phyloP scores from a whole-genome alignment of 1,140 invertebrate species.

The Acromyrmex heyeri region DNA sequence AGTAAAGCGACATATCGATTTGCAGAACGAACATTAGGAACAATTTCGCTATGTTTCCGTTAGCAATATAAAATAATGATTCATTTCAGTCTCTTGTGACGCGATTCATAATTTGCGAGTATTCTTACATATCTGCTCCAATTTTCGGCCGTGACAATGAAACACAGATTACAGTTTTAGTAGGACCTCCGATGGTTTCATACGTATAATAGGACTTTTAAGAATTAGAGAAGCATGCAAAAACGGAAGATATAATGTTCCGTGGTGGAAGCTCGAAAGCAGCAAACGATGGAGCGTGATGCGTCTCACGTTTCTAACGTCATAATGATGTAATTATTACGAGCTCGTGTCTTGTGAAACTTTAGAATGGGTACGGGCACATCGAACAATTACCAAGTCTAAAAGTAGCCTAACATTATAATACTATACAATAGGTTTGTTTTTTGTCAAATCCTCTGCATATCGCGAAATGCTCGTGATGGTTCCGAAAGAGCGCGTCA shows the following conservation, averaged over 20 bases:
- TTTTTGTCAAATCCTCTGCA: slow-evolving; percentile 58
- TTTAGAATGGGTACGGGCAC: slow-evolving; percentile 63
- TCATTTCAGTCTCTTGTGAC: slow-evolving; percentile 52
- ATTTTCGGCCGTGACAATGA: not conserved
- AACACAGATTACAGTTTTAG: not conserved
- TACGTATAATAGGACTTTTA: not conserved
- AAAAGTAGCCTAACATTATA: slow-evolving; percentile 59
- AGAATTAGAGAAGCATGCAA: slow-evolving; percentile 23
- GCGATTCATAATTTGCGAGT: slow-evolving; percentile 37
- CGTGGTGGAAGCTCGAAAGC: slow-evolving; percentile 35
- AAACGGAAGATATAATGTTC: slow-evolving; percentile 24
- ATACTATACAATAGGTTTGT: slow-evolving; percentile 55
- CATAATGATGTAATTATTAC: slow-evolving; percentile 39
- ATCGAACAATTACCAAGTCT: slow-evolving; percentile 62
- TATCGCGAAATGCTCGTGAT: slow-evolving; percentile 42
- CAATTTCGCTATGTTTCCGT: slow-evolving; percentile 22
- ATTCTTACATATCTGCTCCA: not conserved
- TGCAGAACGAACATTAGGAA: slow-evolving; percentile 35
- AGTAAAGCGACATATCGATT: slow-evolving; percentile 18
- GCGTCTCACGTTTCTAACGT: slow-evolving; percentile 48
- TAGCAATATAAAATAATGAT: slow-evolving; percentile 46
- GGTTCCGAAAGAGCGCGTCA: slow-evolving; percentile 10
- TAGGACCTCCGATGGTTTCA: not conserved
- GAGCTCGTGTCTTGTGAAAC: slow-evolving; percentile 30
- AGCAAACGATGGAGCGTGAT: slow-evolving; percentile 19